Conservation (phyloP, 2,797 vertebrate genomes). For the Myiotriccus ornatus region DNA sequence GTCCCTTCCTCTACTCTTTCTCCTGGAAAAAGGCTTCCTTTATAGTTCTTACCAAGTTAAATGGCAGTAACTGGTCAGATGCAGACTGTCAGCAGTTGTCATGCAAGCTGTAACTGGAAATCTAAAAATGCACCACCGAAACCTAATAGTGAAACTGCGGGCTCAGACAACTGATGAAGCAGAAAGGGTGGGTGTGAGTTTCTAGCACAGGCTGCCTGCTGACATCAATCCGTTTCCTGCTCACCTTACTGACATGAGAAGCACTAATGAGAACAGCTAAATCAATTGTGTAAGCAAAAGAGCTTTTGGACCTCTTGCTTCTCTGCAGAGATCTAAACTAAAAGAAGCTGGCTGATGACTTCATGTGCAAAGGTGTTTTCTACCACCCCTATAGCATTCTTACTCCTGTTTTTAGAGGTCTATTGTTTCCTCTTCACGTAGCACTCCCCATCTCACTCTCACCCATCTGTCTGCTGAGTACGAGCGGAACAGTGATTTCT, state of each 20-base stretch:
- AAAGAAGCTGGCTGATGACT: not conserved
- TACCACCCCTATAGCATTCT: not conserved
- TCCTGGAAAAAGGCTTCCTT: not conserved
- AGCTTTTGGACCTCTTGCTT: not conserved
- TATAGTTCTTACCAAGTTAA: constrained; percentile 15
- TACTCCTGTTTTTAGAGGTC: not conserved
- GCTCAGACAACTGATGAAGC: constrained; percentile 67
- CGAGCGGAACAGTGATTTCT: not conserved
- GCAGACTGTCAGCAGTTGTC: not conserved
- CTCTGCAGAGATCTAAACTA: constrained; percentile 13
- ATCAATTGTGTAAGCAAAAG: not conserved
- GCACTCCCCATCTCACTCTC: not conserved
- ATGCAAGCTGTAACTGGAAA: constrained; percentile 76
- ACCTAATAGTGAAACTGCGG: constrained; percentile 72
- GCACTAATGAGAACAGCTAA: not conserved
- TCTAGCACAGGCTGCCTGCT: constrained; percentile 1
- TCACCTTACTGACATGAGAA: constrained; percentile 39
- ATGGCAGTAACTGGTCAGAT: constrained; percentile 54
- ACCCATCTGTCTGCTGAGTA: not conserved
- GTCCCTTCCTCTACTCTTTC: not conserved
- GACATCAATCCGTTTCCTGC: constrained; percentile 32
- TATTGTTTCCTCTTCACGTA: not conserved
- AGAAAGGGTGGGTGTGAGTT: constrained; percentile 69
- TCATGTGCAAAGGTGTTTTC: not conserved
- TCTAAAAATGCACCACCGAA: constrained; percentile 64